Evolutionary conservation across 2,113 vertebrate species (phyloP).

Genomic region (Serinus canaria): DNA sequence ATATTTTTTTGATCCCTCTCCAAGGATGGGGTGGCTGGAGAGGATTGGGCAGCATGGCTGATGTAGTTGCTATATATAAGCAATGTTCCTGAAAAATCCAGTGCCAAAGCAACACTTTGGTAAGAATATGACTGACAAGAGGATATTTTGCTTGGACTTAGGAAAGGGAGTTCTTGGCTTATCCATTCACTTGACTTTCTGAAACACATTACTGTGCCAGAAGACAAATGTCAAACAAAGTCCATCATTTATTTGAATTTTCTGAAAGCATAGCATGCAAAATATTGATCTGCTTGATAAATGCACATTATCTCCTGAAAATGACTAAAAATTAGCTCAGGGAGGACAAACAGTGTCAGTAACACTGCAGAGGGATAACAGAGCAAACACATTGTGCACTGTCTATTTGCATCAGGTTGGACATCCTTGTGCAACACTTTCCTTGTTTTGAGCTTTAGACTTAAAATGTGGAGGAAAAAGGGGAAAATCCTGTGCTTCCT

Average conservation of each 20-base stretch:
- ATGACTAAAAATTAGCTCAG: conserved; percentile 5
- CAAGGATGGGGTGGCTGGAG: neutral
- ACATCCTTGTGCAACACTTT: neutral
- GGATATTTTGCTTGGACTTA: conserved; percentile 13
- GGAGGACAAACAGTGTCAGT: neutral
- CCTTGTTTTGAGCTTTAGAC: neutral
- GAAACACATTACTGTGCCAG: conserved; percentile 14
- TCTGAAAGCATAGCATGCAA: neutral
- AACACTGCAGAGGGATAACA: neutral
- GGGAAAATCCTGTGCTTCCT: neutral
- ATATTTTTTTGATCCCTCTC: neutral
- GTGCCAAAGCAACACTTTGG: neutral
- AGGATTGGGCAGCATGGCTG: neutral
- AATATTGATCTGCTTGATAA: neutral
- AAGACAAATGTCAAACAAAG: conserved; percentile 47
- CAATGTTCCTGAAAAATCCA: neutral
- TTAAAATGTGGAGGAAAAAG: neutral
- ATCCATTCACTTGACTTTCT: conserved; percentile 35
- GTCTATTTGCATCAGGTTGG: neutral
- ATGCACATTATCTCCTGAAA: neutral
- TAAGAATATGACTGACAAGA: neutral
- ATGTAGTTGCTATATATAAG: neutral
- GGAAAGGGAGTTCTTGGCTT: neutral
- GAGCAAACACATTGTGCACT: rapidly evolving
- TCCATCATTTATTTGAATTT: conserved; percentile 61